phyloP scores from a whole-genome alignment of 2,797 vertebrate genomes.

The Rhincodon typus region DNA sequence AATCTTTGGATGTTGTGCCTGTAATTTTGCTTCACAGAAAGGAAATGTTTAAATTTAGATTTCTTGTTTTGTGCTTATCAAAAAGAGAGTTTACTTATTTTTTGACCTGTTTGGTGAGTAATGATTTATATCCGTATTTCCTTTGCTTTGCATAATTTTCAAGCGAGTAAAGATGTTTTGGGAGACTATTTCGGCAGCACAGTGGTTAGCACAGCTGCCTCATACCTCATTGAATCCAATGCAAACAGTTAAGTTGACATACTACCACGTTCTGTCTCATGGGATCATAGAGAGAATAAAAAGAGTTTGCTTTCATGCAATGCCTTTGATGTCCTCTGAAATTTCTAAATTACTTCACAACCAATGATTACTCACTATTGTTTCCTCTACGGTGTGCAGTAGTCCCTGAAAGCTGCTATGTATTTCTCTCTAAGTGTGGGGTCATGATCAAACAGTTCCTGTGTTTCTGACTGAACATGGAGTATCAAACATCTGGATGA shows the following conservation, averaged over 20 bases:
- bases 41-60: neutral
- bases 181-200: neutral
- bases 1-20: neutral
- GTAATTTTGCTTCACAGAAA: neutral
- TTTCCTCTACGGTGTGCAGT: neutral
- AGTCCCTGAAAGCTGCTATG: neutral
- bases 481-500: neutral
- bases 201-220: neutral
- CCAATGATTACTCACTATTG: neutral
- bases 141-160: neutral
- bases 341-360: neutral
- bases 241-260: neutral
- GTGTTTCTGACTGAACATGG: neutral
- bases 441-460: neutral
- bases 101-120: neutral
- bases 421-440: neutral
- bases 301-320: neutral
- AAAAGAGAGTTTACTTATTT: neutral
- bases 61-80: neutral
- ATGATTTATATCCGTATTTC: neutral
- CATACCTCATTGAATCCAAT: neutral
- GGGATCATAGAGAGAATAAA: neutral
- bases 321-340: too few species aligned
- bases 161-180: neutral
- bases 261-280: neutral